Evolutionary conservation across 1,140 invertebrate species (phyloP).

Genomic region (Parasteatoda tepidariorum): DNA sequence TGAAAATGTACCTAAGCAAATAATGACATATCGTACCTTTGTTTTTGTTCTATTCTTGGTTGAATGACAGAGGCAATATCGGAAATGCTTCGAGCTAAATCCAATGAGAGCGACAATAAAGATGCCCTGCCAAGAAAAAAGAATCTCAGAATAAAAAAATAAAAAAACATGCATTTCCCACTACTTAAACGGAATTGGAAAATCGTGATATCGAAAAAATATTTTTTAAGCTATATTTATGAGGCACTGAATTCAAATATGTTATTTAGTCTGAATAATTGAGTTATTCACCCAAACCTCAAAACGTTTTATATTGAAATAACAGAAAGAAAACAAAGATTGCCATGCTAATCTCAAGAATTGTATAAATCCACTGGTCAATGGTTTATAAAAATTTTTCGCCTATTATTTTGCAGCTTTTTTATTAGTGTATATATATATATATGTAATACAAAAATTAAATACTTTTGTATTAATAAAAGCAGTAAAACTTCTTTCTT

Average conservation of each 20-base stretch:
- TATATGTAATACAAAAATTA: too few species aligned
- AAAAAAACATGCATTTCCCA: background rate
- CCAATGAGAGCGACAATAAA: slow-evolving; percentile 51
- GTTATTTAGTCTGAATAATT: background rate
- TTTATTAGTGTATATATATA: too few species aligned
- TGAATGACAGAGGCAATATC: slow-evolving; percentile 41
- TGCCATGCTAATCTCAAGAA: too few species aligned
- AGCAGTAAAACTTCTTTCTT: too few species aligned
- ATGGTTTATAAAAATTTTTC: too few species aligned
- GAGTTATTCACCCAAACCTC: too few species aligned
- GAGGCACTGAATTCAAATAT: background rate
- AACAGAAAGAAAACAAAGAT: too few species aligned
- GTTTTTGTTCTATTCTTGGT: slow-evolving; percentile 16
- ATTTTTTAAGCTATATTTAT: background rate
- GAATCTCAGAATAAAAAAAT: background rate
- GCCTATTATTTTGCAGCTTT: too few species aligned
- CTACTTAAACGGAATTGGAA: background rate
- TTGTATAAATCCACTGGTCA: too few species aligned
- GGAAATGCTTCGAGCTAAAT: slow-evolving; percentile 50
- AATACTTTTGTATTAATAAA: too few species aligned
- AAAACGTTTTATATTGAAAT: too few species aligned
- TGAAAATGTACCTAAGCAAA: background rate
- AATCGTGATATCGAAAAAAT: background rate
- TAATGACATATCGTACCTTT: background rate
- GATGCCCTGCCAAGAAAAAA: slow-evolving; percentile 34